Conservation (phyloP, 2,888 invertebrate genomes). For the Torymus texanus region DNA sequence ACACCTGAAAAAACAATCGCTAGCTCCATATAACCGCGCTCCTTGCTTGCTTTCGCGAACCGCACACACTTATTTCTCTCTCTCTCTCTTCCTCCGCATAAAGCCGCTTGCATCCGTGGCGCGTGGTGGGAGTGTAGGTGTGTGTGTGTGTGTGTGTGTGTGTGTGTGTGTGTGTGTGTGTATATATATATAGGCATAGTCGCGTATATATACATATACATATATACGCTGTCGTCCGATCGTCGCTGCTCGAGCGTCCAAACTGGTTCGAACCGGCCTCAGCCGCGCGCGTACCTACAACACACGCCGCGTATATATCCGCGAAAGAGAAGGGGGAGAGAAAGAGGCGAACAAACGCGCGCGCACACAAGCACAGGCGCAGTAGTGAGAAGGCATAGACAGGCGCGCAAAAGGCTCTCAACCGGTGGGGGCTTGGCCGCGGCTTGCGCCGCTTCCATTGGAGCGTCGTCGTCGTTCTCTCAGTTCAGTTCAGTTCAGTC, state of each 20-base stretch:
- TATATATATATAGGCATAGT: no score
- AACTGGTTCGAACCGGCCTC: conserved; percentile 71
- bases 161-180: no score
- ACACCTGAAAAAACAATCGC: no score
- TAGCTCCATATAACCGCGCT: no score
- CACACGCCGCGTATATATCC: not conserved
- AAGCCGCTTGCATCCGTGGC: no score
- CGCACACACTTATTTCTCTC: no score
- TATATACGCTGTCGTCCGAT: conserved; percentile 7
- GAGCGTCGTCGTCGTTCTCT: conserved; percentile 5
- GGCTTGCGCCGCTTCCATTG: conserved; percentile 51
- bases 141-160: no score
- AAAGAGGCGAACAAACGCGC: not conserved
- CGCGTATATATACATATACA: no score
- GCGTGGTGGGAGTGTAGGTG: no score
- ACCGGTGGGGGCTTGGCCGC: conserved; percentile 41
- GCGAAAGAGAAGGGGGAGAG: conserved; percentile 24
- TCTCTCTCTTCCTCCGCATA: no score
- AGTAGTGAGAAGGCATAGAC: conserved; percentile 2
- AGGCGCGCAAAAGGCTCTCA: not conserved
- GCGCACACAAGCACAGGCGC: conserved; percentile 13
- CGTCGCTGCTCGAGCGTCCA: conserved; percentile 32
- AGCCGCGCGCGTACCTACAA: conserved; percentile 60
- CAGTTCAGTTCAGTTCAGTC: conserved; percentile 3
- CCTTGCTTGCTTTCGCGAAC: no score